Conservation (phyloP, 2,113 vertebrate genomes). For the Sylvilagus bachmani region DNA sequence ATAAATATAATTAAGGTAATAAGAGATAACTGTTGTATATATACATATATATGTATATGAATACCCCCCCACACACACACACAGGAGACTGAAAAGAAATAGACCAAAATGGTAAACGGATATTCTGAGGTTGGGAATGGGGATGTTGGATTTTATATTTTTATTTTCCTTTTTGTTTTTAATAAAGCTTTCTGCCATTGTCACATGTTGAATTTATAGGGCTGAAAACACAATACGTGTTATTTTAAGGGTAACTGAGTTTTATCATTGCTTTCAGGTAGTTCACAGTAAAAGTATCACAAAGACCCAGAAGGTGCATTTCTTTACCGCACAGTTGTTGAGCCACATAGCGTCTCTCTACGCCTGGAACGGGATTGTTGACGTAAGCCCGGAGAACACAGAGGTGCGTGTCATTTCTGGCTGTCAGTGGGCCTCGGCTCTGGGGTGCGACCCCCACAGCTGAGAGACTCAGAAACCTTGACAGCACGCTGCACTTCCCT, state of each 20-base stretch:
- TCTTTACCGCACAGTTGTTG: constrained; percentile 93
- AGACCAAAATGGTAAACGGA: fast-evolving
- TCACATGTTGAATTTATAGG: not conserved
- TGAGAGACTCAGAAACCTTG: not conserved
- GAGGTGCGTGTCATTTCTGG: constrained; percentile 82
- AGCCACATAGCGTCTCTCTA: constrained; percentile 94
- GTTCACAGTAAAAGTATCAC: constrained; percentile 93
- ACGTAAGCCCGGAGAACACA: constrained; percentile 87
- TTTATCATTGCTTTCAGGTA: constrained; percentile 87
- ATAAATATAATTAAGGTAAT: not conserved
- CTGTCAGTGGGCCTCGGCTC: not conserved
- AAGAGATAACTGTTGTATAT: fast-evolving
- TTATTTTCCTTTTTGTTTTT: not conserved
- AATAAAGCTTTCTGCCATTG: not conserved
- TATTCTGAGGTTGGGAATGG: not conserved
- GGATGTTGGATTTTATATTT: not conserved
- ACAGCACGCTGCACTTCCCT: no score
- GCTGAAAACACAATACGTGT: not conserved
- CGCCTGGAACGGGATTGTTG: constrained; percentile 94
- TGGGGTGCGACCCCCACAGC: no score
- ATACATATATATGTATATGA: not conserved
- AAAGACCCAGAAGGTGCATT: constrained; percentile 97
- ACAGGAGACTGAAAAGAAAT: not conserved
- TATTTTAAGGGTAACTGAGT: not conserved
- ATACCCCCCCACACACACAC: no score